Evolutionary conservation across 2,888 invertebrate species (phyloP).

Genomic region (Athripsodes cinereus): DNA sequence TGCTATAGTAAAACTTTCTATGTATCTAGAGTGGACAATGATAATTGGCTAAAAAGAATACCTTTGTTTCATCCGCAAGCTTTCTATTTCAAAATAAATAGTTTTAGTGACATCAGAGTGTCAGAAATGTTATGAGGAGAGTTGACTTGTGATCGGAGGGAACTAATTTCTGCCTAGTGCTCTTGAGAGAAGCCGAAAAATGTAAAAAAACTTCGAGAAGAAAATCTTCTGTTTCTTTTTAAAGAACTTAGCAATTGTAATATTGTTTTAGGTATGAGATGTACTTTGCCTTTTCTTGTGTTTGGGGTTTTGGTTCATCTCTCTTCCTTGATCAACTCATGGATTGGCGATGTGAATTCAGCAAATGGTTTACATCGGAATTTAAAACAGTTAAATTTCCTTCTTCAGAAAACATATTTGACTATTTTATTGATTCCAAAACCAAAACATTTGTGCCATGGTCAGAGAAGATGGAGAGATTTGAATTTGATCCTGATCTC

Average conservation of each 20-base stretch:
- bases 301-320: constrained; percentile 93
- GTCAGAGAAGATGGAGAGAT: constrained; percentile 72
- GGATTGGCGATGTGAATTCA: constrained; percentile 91
- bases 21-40: too few species aligned
- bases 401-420: constrained; percentile 72
- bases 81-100: too few species aligned
- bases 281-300: constrained; percentile 83
- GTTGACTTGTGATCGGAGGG: too few species aligned
- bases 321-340: constrained; percentile 86
- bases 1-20: background rate
- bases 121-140: too few species aligned
- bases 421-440: constrained; percentile 82
- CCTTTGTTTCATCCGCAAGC: too few species aligned
- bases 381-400: constrained; percentile 91
- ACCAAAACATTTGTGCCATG: constrained; percentile 82
- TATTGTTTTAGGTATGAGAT: constrained; percentile 63
- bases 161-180: too few species aligned
- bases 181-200: too few species aligned
- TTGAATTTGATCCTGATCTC: constrained; percentile 79
- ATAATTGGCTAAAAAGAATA: too few species aligned
- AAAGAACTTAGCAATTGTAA: too few species aligned
- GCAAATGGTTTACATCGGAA: constrained; percentile 91
- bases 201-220: background rate
- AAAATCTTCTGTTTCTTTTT: background rate
- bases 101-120: too few species aligned